Percentiles rank a stretch among this genome's conserved stretches.
Conservation (phyloP, 2,113 vertebrate genomes). For the Lagopus muta region DNA sequence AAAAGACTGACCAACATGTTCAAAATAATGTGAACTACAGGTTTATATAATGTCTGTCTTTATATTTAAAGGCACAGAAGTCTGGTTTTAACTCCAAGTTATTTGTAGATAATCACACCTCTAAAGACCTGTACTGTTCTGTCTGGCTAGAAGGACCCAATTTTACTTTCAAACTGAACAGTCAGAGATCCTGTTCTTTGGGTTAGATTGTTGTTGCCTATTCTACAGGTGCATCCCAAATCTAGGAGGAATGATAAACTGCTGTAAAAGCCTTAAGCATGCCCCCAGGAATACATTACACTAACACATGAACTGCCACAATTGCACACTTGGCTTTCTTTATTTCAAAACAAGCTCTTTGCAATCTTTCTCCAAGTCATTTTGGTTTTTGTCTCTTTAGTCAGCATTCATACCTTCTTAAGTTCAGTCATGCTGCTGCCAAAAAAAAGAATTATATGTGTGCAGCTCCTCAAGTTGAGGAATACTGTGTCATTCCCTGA, state of each 20-base stretch:
- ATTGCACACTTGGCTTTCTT: not conserved
- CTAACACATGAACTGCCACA: not conserved
- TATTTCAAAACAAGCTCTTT: not conserved
- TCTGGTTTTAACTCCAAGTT: not conserved
- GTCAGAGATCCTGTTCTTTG: not conserved
- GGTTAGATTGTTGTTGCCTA: not conserved
- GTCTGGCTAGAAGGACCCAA: not conserved
- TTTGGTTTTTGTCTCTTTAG: not conserved
- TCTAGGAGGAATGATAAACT: not conserved
- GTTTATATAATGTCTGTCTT: not conserved
- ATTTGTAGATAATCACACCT: not conserved
- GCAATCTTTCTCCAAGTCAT: not conserved
- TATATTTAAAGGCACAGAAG: not conserved
- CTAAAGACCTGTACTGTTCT: not conserved
- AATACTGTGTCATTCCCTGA: not conserved
- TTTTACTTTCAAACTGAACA: not conserved
- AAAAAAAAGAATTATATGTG: not conserved
- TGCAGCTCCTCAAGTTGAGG: not conserved
- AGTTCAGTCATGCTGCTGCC: not conserved
- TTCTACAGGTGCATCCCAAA: not conserved
- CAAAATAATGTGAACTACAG: not conserved
- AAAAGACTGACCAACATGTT: not conserved
- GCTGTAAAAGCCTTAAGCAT: not conserved
- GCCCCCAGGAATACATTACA: fast-evolving
- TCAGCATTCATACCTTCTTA: not conserved